phyloP scores from a whole-genome alignment of 1,140 invertebrate genomes.

The Trichomalopsis sarcophagae region DNA sequence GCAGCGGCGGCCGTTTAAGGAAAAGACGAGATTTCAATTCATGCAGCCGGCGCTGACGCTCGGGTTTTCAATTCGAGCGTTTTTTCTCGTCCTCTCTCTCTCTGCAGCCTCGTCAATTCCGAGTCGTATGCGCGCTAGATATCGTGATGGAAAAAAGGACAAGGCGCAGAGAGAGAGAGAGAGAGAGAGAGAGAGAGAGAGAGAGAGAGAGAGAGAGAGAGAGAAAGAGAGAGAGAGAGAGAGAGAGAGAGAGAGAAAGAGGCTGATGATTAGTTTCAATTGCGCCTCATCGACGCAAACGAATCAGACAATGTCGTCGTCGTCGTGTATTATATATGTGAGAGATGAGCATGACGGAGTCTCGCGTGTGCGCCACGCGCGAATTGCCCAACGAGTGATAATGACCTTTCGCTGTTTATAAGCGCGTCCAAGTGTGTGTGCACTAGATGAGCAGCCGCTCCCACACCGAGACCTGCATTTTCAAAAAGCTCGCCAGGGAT shows the following conservation, averaged over 20 bases:
- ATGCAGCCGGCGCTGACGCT: neutral
- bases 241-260: neutral
- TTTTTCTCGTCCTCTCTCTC: neutral
- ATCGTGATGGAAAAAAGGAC: neutral
- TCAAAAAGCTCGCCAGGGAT: neutral
- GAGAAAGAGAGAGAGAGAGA: neutral
- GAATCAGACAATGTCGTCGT: constrained; percentile 5
- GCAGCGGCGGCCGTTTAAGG: neutral
- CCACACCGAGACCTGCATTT: constrained; percentile 27
- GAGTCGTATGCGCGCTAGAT: neutral
- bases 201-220: neutral
- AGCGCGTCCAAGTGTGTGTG: neutral
- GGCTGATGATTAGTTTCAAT: constrained; percentile 47
- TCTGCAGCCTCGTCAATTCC: neutral
- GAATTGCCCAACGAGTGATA: constrained; percentile 29
- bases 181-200: neutral
- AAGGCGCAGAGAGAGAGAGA: neutral
- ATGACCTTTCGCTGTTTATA: constrained; percentile 36
- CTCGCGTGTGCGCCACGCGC: neutral
- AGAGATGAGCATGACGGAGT: neutral
- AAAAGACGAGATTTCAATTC: neutral
- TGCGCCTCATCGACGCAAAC: constrained; percentile 37
- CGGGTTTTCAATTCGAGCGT: neutral
- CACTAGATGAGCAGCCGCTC: constrained; percentile 8
- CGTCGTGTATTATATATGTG: neutral